Conservation (phyloP, 2,888 invertebrate species). For the Sympetrum striolatum region DNA sequence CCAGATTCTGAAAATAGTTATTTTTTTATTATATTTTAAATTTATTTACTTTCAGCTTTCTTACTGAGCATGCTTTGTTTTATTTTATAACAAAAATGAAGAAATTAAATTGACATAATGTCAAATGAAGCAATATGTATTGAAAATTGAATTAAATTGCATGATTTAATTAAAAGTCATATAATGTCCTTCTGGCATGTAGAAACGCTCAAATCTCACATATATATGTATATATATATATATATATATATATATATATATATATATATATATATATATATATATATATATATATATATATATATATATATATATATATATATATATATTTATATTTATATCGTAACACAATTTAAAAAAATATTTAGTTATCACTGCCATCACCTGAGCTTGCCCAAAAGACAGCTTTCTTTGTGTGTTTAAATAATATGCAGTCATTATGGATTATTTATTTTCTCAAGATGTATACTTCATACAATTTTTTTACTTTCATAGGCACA, state of each 20-base stretch:
- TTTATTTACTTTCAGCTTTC: background rate
- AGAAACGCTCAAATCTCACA: conserved; percentile 45
- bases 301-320: no score
- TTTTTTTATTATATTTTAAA: background rate
- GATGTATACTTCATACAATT: background rate
- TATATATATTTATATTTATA: no score
- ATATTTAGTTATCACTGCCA: conserved; percentile 35
- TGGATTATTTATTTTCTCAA: background rate
- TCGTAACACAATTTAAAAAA: conserved; percentile 8
- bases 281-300: no score
- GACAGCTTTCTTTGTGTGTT: conserved; percentile 18
- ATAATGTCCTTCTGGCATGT: conserved; percentile 44
- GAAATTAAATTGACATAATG: conserved; percentile 33
- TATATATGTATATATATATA: no score
- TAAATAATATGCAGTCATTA: background rate
- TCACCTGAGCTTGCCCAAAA: conserved; percentile 41
- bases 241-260: no score
- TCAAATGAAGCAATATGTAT: conserved; percentile 12
- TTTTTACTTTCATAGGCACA: conserved; percentile 70
- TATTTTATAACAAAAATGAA: conserved; percentile 41
- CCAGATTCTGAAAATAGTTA: conserved; percentile 43
- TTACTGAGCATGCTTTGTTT: conserved; percentile 9
- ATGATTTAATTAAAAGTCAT: conserved; percentile 21
- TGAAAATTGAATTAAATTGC: conserved; percentile 35
- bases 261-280: no score